Base-by-base conservation (phyloP, 2,113 vertebrate species). In the Pituophis catenifer region DNA sequence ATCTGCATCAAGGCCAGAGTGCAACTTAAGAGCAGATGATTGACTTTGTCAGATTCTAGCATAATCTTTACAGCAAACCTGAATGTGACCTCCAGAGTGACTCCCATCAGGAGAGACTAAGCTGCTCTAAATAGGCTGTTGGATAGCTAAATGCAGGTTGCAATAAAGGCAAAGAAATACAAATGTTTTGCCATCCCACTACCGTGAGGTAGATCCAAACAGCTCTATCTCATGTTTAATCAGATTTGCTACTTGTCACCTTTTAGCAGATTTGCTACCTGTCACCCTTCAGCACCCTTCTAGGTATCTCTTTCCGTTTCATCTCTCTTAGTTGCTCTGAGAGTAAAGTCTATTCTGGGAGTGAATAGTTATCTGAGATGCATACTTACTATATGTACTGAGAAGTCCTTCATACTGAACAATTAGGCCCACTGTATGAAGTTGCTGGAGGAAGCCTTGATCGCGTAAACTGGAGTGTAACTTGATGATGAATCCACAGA, bases 351-450 rank as follows among this genome's bases (percentile, higher is more conserved):
- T 3, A 11, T 65, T 65, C 24, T 11, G 59, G 59, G 24, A 65
- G 23, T 17, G 48, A 75, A 38, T 44, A 90, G 53, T 19, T 7
- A 5, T 23, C 5, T 57, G 52, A 55, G 29, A 33, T 8, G 9
- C 44, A 90, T 96, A 99, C 99, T 99, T 96, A 99, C 99, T 99
- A 54, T 99, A 99, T 0, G 99, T 99, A 94, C 99, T 99, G 58
- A 99, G 99, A n/a, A 99, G 98, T 92, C 99, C 99, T 97, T 99
- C 99, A 90, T 99, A 99, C 86, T 99, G 99, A 52, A 98, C 99
- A 1, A 99, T 96, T 93, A 99, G 95, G 13, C 99, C 99, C 85
- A 99, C 98, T 0, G 98, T 98, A 90, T 99, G 98, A 88, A 99
- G 99, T 96, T 99, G 99, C 92, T 97, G 98, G 17, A 99, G 97